Evolutionary conservation across 2,797 vertebrate species (phyloP), one percentile per base, ranked within the genome.

Genomic region (Eulemur albifrons): DNA sequence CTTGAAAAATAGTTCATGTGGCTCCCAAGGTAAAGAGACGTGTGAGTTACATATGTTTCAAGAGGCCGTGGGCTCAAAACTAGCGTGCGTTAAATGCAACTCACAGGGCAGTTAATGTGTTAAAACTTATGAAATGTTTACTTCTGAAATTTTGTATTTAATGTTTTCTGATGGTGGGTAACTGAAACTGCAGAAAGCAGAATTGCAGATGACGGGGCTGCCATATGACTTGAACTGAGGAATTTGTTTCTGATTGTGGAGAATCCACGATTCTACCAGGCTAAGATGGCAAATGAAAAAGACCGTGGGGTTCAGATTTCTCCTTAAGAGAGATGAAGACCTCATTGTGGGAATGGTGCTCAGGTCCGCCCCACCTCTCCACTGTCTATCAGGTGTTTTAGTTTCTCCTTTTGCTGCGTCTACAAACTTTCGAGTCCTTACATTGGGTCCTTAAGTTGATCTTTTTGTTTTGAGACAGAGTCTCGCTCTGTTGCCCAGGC

Each of bases 271-370:
- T 30, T n/a, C 77, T 59, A 11, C 32, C 30, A 3, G 30, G 30
- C 32, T 45, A 9, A 1, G 75, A 4, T 14, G 32, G 82, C 35
- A 15, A 32, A 21, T 13, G n/a, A 35, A 50, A 17, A 63, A 30
- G 40, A 43, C 20, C 0, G 0, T 0, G 11, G 50, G 17, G 0
- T n/a, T 38, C 7, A 12, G 59, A 15, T 77, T 2, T 43, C 17
- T 40, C 7, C 61, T 69, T 23, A 11, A 3, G 3, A n/a, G n/a
- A 85, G 32, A 45, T 4, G 1, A 27, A 52, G 35, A 13, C 5
- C 0, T 11, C 3, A 0, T 4, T 79, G 73, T 11, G 17, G 75
- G 67, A 14, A 12, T 10, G 75, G 15, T 0, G 50, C 48, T 43
- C 40, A 7, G 43, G 35, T 15, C 4, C 13, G 14, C 30, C 45